Evolutionary conservation across 2,797 vertebrate genomes (phyloP).

Genomic region (Parotocinclus haroldoi): DNA sequence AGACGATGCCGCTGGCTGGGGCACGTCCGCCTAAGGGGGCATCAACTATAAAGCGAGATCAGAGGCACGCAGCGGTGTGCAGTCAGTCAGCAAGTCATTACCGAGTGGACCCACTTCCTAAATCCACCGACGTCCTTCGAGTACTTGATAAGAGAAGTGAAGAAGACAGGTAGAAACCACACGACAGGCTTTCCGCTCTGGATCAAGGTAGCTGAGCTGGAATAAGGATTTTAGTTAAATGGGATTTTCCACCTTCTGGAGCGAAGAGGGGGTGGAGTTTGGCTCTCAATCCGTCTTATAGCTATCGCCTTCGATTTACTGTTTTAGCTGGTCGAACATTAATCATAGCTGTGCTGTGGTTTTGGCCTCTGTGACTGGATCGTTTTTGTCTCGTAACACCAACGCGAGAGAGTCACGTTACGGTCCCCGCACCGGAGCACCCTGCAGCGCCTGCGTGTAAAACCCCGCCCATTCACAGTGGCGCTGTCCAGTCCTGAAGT

Average conservation of each 20-base stretch:
- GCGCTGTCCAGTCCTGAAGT: conserved; percentile 50
- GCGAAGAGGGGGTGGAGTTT: conserved; percentile 61
- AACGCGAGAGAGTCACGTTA: too few species aligned
- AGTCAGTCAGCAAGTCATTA: conserved; percentile 16
- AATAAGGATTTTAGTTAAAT: conserved; percentile 62
- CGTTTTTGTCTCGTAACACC: neutral
- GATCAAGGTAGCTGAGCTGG: conserved; percentile 7
- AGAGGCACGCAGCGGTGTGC: conserved; percentile 14
- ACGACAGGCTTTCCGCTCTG: neutral
- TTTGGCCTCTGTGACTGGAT: neutral
- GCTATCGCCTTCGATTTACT: conserved; percentile 49
- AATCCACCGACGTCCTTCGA: neutral
- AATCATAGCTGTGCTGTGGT: neutral
- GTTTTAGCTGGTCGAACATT: conserved; percentile 34
- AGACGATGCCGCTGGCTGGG: conserved; percentile 47
- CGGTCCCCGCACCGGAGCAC: neutral
- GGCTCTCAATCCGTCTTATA: conserved; percentile 65
- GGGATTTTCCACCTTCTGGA: conserved; percentile 59
- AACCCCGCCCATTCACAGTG: conserved; percentile 62
- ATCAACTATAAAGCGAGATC: conserved; percentile 44
- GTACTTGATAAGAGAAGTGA: conserved; percentile 1
- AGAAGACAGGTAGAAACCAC: neutral
- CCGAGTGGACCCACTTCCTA: conserved; percentile 5
- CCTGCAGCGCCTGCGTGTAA: conserved; percentile 33
- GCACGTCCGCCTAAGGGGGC: conserved; percentile 50